Percentiles rank a stretch among this genome's conserved stretches.
phyloP scores from a whole-genome alignment of 2,888 invertebrate species.

The Chrysolina haemoptera region DNA sequence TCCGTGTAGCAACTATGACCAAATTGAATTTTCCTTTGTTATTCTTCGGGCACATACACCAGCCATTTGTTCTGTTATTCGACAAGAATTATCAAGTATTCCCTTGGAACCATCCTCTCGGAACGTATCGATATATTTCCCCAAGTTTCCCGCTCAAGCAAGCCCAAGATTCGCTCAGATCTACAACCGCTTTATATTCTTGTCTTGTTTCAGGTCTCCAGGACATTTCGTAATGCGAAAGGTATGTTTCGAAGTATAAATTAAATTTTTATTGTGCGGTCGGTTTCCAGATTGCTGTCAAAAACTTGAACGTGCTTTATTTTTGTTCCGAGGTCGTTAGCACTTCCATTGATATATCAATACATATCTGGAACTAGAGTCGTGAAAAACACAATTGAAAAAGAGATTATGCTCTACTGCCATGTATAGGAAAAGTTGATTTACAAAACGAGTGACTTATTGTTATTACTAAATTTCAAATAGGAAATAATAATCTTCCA shows the following conservation, averaged over 20 bases:
- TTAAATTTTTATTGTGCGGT: constrained; percentile 41
- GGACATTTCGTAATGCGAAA: constrained; percentile 49
- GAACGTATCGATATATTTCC: constrained; percentile 22
- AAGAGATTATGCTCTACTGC: no score
- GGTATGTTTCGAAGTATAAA: constrained; percentile 50
- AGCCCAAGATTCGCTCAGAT: constrained; percentile 20
- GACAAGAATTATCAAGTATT: neutral
- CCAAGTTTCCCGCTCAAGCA: constrained; percentile 7
- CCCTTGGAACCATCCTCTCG: constrained; percentile 8
- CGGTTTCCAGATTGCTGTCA: constrained; percentile 29
- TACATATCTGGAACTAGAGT: neutral
- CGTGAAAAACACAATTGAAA: no score
- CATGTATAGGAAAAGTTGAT: no score
- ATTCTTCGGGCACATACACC: neutral
- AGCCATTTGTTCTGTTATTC: constrained; percentile 9
- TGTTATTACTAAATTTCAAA: no score
- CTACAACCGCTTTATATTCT: constrained; percentile 45
- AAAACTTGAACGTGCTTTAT: constrained; percentile 5
- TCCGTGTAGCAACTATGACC: neutral
- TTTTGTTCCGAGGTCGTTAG: neutral
- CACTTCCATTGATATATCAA: neutral
- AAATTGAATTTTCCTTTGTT: neutral
- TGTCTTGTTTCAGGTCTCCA: constrained; percentile 50
- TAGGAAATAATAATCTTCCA: no score
- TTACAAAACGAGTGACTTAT: no score